Evolutionary conservation across 1,140 invertebrate species (phyloP).

Genomic region (Cylas formicarius): DNA sequence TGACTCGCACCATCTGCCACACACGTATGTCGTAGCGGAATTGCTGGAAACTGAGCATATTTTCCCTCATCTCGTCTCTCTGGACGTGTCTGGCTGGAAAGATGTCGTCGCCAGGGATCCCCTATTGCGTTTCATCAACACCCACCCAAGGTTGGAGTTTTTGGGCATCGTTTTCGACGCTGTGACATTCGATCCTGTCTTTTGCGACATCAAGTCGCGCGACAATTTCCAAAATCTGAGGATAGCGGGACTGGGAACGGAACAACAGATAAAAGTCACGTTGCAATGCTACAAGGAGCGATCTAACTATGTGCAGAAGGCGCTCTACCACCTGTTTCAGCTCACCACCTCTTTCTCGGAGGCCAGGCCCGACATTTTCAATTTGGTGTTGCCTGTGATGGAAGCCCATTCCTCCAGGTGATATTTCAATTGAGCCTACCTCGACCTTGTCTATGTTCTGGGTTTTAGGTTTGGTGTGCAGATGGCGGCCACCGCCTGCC

Average conservation of each 20-base stretch:
- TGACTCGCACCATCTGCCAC: slow-evolving; percentile 46
- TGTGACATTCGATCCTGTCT: slow-evolving; percentile 31
- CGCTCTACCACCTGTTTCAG: slow-evolving; percentile 64
- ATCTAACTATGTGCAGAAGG: slow-evolving; percentile 62
- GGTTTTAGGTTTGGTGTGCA: slow-evolving; percentile 55
- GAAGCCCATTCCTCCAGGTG: slow-evolving; percentile 51
- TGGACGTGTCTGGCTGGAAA: slow-evolving; percentile 65
- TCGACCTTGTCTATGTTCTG: neutral
- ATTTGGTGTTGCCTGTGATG: slow-evolving; percentile 66
- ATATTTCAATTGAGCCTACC: no score
- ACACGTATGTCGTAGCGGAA: slow-evolving; percentile 34
- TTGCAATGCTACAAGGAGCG: slow-evolving; percentile 52
- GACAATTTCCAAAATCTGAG: slow-evolving; percentile 24
- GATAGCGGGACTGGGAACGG: slow-evolving; percentile 36
- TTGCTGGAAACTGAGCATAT: slow-evolving; percentile 47
- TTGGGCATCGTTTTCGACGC: slow-evolving; percentile 34
- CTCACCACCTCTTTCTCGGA: slow-evolving; percentile 42
- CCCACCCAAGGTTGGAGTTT: slow-evolving; percentile 33
- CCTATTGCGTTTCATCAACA: slow-evolving; percentile 27
- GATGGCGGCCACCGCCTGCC: slow-evolving; percentile 73
- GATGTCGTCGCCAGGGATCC: slow-evolving; percentile 25
- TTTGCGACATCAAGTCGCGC: slow-evolving; percentile 20
- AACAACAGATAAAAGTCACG: slow-evolving; percentile 44
- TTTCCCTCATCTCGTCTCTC: slow-evolving; percentile 54
- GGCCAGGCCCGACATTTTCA: slow-evolving; percentile 57